phyloP scores from a whole-genome alignment of 2,888 invertebrate genomes.

The Troides oblongomaculatus region DNA sequence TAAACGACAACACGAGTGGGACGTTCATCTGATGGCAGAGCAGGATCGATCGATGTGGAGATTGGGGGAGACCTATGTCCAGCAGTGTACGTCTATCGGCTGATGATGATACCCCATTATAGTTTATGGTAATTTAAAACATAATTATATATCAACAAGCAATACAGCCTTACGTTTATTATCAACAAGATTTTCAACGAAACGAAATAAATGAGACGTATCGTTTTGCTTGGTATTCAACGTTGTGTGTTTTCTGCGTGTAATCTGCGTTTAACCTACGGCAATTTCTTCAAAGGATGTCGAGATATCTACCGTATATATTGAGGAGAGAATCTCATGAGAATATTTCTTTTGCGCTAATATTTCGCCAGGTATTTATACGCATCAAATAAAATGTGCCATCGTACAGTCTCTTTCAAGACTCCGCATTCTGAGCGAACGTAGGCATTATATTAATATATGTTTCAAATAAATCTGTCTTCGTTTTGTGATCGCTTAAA shows the following conservation, averaged over 20 bases:
- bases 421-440: background rate
- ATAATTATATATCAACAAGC: background rate
- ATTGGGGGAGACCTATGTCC: too few species aligned
- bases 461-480: too few species aligned
- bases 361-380: background rate
- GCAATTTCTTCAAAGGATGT: conserved; percentile 12
- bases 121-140: too few species aligned
- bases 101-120: too few species aligned
- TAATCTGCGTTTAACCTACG: conserved; percentile 19
- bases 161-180: background rate
- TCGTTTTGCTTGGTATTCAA: background rate
- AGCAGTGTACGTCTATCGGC: too few species aligned
- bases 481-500: too few species aligned
- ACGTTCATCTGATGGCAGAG: too few species aligned
- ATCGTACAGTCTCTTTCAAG: background rate
- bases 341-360: conserved; percentile 2
- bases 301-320: conserved; percentile 7
- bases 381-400: background rate
- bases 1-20: too few species aligned
- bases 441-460: background rate
- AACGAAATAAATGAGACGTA: background rate
- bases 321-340: background rate
- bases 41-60: too few species aligned
- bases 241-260: background rate
- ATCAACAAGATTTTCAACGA: background rate